These are phyloP conservation scores for Pseudopleuronectes americanus DNA, from an alignment of 2,797 vertebrate genomes.

Conservation along the genomic window DNA sequence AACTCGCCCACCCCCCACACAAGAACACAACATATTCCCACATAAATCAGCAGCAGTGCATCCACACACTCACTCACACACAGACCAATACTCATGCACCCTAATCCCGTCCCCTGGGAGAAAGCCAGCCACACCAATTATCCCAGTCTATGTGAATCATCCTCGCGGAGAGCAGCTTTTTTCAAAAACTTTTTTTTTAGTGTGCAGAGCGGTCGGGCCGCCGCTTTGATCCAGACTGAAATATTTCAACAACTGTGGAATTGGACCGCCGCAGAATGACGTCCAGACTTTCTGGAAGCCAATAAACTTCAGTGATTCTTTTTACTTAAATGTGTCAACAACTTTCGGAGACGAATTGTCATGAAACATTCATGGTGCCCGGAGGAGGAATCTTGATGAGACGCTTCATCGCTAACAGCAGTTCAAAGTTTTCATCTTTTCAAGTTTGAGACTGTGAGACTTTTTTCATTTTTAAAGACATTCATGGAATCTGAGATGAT, in stretches of 20 bases:
- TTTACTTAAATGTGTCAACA: neutral
- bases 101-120: slow-evolving; percentile 3
- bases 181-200: slow-evolving; percentile 13
- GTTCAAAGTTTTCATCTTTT: neutral
- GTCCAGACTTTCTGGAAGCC: neutral
- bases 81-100: slow-evolving; percentile 11
- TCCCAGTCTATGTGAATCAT: slow-evolving; percentile 16
- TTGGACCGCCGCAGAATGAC: neutral
- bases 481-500: too few relatives aligned
- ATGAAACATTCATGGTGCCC: neutral
- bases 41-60: neutral
- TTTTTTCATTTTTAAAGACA: too few relatives aligned
- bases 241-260: slow-evolving; percentile 1
- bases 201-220: neutral
- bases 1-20: neutral
- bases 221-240: slow-evolving; percentile 2
- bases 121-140: slow-evolving; percentile 10
- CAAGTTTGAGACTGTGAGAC: too few relatives aligned
- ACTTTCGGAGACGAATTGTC: neutral
- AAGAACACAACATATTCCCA: slow-evolving; percentile 1
- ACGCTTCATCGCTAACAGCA: neutral
- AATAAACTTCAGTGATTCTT: neutral
- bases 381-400: too few relatives aligned
- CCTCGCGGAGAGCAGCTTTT: slow-evolving; percentile 14
- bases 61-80: neutral